These are phyloP conservation scores for Empidonax alnorum DNA, from an alignment of 2,113 vertebrate species.

Conservation along the genomic window DNA sequence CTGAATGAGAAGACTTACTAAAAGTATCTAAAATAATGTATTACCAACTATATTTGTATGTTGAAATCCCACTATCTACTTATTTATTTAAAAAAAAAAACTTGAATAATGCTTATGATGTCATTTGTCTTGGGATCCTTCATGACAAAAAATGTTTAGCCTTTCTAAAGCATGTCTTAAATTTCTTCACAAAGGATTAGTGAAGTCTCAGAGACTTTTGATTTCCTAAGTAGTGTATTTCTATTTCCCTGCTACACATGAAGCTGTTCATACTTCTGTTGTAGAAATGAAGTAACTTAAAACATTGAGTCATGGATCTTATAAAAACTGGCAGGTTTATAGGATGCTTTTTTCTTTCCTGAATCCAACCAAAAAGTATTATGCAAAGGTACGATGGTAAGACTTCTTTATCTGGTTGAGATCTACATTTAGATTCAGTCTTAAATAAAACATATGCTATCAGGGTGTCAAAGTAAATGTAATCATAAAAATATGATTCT, in stretches of 20 bases:
- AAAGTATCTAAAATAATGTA: neutral
- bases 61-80: neutral
- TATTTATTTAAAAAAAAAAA: fast-evolving
- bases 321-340: neutral
- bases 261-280: neutral
- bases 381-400: neutral
- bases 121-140: neutral
- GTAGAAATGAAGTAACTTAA: neutral
- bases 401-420: neutral
- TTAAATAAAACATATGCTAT: neutral
- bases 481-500: neutral
- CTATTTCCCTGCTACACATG: neutral
- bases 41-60: neutral
- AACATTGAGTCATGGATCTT: neutral
- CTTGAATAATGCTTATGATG: neutral
- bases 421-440: neutral
- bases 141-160: neutral
- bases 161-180: neutral
- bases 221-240: neutral
- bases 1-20: neutral
- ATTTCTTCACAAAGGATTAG: neutral
- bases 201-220: neutral
- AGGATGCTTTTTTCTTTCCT: neutral
- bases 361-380: neutral
- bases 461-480: neutral